Evolutionary conservation across 2,797 vertebrate species (phyloP).

Genomic region (Triplophysa yarkandensis): DNA sequence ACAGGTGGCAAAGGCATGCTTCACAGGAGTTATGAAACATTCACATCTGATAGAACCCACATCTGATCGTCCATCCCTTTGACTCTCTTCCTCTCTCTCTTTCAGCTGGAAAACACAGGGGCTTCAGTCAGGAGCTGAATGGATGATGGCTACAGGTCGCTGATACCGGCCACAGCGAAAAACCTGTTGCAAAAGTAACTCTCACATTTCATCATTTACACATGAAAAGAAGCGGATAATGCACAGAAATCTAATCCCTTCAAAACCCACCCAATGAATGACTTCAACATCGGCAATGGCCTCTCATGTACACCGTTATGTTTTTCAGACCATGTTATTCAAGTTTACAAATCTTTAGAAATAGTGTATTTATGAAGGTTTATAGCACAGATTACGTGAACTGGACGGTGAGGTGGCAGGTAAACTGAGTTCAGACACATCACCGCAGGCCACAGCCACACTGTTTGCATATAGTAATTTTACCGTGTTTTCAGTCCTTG

Average conservation of each 20-base stretch:
- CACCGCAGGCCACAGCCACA: slow-evolving; percentile 52
- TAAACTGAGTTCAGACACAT: slow-evolving; percentile 43
- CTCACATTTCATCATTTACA: slow-evolving; percentile 58
- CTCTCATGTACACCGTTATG: not conserved
- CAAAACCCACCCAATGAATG: slow-evolving; percentile 35
- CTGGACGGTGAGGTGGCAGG: slow-evolving; percentile 31
- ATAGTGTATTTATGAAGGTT: not conserved
- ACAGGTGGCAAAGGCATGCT: slow-evolving; percentile 54
- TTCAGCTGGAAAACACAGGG: slow-evolving; percentile 47
- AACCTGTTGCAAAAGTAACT: slow-evolving; percentile 57
- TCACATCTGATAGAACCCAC: slow-evolving; percentile 55
- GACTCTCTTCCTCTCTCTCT: slow-evolving; percentile 19
- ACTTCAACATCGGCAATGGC: slow-evolving; percentile 45
- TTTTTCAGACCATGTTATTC: not conserved
- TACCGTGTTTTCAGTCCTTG: slow-evolving; percentile 21
- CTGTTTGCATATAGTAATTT: slow-evolving; percentile 53
- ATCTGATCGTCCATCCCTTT: slow-evolving; percentile 40
- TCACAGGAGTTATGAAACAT: slow-evolving; percentile 59
- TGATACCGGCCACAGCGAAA: slow-evolving; percentile 54
- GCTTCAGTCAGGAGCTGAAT: slow-evolving; percentile 51
- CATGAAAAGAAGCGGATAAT: slow-evolving; percentile 57
- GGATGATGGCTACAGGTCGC: slow-evolving; percentile 49
- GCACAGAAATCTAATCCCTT: slow-evolving; percentile 55
- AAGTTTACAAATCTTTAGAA: not conserved
- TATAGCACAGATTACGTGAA: slow-evolving; percentile 39